phyloP scores from a whole-genome alignment of 2,888 invertebrate species.

The Troides helena region DNA sequence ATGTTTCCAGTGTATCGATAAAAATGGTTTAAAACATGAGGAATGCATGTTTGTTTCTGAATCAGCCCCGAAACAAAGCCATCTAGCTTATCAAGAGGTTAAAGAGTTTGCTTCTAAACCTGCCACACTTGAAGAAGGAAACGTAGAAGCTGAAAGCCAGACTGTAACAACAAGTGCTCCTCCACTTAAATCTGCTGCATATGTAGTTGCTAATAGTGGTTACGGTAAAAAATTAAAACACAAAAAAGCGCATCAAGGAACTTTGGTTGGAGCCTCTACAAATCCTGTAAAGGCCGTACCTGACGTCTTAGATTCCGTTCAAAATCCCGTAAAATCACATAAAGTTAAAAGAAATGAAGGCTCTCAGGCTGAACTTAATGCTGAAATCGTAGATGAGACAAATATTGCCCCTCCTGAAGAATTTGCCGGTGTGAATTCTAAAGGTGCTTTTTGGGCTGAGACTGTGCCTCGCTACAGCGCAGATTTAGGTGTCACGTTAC shows the following conservation, averaged over 20 bases:
- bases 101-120: conserved; percentile 81
- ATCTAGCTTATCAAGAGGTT: conserved; percentile 84
- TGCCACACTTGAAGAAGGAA: conserved; percentile 54
- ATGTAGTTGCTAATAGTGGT: conserved; percentile 59
- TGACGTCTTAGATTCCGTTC: conserved; percentile 21
- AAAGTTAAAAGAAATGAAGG: conserved; percentile 64
- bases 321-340: conserved; percentile 36
- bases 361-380: conserved; percentile 54
- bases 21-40: conserved; percentile 85
- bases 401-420: conserved; percentile 73
- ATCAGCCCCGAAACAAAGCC: conserved; percentile 82
- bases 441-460: conserved; percentile 84
- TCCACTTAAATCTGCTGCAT: conserved; percentile 61
- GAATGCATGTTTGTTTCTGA: conserved; percentile 89
- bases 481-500: conserved; percentile 81
- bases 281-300: conserved; percentile 45
- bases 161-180: conserved; percentile 63
- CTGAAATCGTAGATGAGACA: conserved; percentile 58
- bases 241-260: conserved; percentile 59
- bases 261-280: conserved; percentile 47
- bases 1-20: conserved; percentile 86
- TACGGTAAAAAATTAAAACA: conserved; percentile 69
- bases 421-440: conserved; percentile 77
- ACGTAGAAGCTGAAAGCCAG: conserved; percentile 66
- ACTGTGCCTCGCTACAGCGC: conserved; percentile 84